Base-by-base conservation (phyloP, 2,113 vertebrate genomes). In the Pao palembangensis region DNA sequence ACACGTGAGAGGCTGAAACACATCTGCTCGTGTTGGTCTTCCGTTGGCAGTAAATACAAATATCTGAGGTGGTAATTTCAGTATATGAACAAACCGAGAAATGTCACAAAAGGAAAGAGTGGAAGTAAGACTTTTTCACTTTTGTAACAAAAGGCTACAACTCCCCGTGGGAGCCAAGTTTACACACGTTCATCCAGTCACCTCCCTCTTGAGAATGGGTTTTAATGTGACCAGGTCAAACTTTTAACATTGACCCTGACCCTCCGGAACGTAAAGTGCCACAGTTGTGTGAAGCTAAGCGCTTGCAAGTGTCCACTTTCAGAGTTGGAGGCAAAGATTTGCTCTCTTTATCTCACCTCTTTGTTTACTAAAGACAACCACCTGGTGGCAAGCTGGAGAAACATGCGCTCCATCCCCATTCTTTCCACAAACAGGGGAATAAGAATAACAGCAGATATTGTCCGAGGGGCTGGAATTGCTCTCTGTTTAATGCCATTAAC, bases 341-440 rank as follows among this genome's bases (percentile, higher is more conserved):
- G 61, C 51, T 65, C 53, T 47, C 69, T 75, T 81, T 74, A 57
- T 28, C 52, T 76, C 61, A 53, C 62, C 69, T 62, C 64, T 76
- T 82, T 81, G 71, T 88, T 69, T 87, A 87, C 79, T 68, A 75
- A 83, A 88, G 81, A 87, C 87, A 90, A 88, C 87, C 90, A 88
- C 86, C 85, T 87, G 76, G 80, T 82, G 86, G 86, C 68, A 82
- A 87, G 44, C 70, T 6, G 60, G 38, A 66, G 80, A 88, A 87
- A 73, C 72, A 78, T 58, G 78, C 61, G 59, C 69, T 76, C 53
- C 66, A 64, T 73, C 67, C 65, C 76, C 53, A 72, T 75, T 71
- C 69, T 46, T 64, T 71, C 71, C 59, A 69, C 73, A 80, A 71
- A 61, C 41, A 65, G 50, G 67, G 51, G 51, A 85, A 80, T 58